phyloP scores from a whole-genome alignment of 1,140 invertebrate species.

The Tachypleus tridentatus region DNA sequence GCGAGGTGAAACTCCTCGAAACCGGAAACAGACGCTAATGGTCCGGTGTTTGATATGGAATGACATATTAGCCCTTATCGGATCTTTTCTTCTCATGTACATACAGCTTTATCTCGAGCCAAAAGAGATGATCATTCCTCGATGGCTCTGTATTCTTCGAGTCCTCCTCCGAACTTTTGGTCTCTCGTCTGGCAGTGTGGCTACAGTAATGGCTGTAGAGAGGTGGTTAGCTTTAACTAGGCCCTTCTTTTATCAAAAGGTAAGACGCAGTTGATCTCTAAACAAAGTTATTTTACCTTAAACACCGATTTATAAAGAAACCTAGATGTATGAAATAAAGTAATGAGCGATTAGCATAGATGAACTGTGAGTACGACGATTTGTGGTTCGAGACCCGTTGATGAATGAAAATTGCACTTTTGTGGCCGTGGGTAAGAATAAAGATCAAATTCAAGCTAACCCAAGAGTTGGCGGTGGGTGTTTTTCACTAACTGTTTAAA shows the following conservation, averaged over 20 bases:
- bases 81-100: slow-evolving; percentile 45
- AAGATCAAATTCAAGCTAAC: no score
- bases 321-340: no score
- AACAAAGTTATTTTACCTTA: no score
- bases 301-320: no score
- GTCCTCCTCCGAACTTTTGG: slow-evolving; percentile 67
- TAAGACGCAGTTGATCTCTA: slow-evolving; percentile 31
- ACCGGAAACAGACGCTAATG: slow-evolving; percentile 64
- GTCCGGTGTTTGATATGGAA: slow-evolving; percentile 61
- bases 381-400: no score
- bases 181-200: slow-evolving; percentile 70
- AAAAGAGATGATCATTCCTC: slow-evolving; percentile 8
- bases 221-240: slow-evolving; percentile 68
- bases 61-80: slow-evolving; percentile 53
- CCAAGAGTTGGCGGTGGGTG: no score
- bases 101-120: slow-evolving; percentile 38
- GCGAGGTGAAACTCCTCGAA: slow-evolving; percentile 33
- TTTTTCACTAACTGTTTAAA: no score
- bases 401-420: no score
- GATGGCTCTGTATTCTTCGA: slow-evolving; percentile 45
- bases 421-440: no score
- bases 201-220: slow-evolving; percentile 72
- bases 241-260: slow-evolving; percentile 77
- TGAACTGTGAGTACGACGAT: no score
- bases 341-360: no score